phyloP scores from a whole-genome alignment of 1,140 invertebrate genomes.

The Leptonema lineaticorne region DNA sequence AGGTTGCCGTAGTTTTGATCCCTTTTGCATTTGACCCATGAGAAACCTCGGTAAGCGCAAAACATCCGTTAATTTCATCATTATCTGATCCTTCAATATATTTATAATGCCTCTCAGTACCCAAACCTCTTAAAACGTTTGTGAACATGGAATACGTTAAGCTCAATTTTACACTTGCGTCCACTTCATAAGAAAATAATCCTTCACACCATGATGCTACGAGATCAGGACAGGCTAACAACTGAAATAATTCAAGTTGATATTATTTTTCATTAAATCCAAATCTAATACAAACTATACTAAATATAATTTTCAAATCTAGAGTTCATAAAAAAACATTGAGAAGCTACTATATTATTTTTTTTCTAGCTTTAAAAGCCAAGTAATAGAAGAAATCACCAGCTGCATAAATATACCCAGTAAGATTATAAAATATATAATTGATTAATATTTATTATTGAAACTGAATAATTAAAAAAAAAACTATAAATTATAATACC shows the following conservation, averaged over 20 bases:
- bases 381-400: no score
- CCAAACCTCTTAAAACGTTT: slow-evolving; percentile 57
- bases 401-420: slow-evolving; percentile 49
- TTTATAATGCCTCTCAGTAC: slow-evolving; percentile 61
- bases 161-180: slow-evolving; percentile 63
- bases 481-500: no score
- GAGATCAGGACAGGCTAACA: slow-evolving; percentile 49
- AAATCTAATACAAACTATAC: no score
- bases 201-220: slow-evolving; percentile 55
- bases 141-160: slow-evolving; percentile 62
- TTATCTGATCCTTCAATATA: slow-evolving; percentile 61
- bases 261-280: no score
- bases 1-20: slow-evolving; percentile 81
- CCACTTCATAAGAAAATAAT: slow-evolving; percentile 72
- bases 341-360: no score
- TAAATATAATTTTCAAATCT: no score
- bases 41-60: slow-evolving; percentile 82
- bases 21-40: slow-evolving; percentile 85
- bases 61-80: slow-evolving; percentile 69
- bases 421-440: not conserved
- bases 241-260: no score
- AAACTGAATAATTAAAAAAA: not conserved
- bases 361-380: no score
- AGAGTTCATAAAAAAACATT: no score
- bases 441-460: not conserved